Evolutionary conservation across 2,113 vertebrate genomes (phyloP).

Genomic region (Hemiscyllium ocellatum): DNA sequence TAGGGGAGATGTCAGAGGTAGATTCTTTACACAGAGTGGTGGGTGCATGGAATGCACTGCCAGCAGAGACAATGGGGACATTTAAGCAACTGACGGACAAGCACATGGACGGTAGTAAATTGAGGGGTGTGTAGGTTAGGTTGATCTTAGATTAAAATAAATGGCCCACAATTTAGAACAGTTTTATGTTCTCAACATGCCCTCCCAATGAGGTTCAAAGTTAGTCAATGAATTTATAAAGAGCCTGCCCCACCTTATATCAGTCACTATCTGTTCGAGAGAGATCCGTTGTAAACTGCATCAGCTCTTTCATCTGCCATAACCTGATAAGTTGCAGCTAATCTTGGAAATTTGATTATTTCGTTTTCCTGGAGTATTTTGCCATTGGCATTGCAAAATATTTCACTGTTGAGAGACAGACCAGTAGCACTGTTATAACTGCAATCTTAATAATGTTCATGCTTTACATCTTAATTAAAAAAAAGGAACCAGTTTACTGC

Average conservation of each 20-base stretch:
- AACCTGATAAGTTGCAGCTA: conserved; percentile 69
- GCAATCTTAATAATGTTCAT: not conserved
- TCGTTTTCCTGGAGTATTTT: conserved; percentile 70
- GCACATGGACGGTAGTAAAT: too few species aligned
- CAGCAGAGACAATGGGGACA: too few species aligned
- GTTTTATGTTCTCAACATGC: too few species aligned
- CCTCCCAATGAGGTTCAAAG: too few species aligned
- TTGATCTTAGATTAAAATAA: too few species aligned
- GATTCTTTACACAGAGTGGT: too few species aligned
- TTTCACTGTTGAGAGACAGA: conserved; percentile 59
- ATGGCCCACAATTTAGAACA: too few species aligned
- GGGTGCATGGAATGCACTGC: too few species aligned
- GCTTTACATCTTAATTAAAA: not conserved
- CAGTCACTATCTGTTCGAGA: conserved; percentile 74
- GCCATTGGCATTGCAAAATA: conserved; percentile 69
- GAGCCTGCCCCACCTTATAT: conserved; percentile 69
- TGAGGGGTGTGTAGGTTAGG: too few species aligned
- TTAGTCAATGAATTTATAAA: too few species aligned
- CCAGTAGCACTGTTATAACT: not conserved
- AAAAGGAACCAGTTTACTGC: not conserved
- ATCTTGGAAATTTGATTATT: conserved; percentile 59
- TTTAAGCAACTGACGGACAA: too few species aligned
- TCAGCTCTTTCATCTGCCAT: conserved; percentile 71
- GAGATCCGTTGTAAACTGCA: conserved; percentile 73
- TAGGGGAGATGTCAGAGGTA: too few species aligned